Base-by-base conservation (phyloP, 1,140 invertebrate genomes). In the Caenorhabditis inopinata region DNA sequence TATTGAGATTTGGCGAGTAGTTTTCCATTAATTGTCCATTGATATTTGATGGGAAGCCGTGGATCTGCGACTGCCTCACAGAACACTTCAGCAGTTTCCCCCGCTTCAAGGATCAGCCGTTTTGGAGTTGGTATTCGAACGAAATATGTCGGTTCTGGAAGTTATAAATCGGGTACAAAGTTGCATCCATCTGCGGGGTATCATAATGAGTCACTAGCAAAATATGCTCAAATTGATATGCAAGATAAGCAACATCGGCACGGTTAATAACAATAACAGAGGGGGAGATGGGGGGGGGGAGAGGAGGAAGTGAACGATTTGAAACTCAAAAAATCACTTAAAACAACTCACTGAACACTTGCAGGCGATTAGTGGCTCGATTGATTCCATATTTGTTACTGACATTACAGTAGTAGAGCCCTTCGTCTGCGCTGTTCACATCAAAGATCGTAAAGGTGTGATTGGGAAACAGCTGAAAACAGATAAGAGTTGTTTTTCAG, bases 31-130 rank as follows among this genome's bases (percentile, higher is more conserved):
- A 92, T 93, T 51, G 94, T 89, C 96, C 96, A 98, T 32, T 94
- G 91, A 85, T 98, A 96, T 76, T 91, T 91, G 38, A 97, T 88
- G 5, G 92, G 89, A 1, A 97, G 89, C 2, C 92, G 93, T 18
- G 93, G 91, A 89, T 97, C 96, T 0, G 93, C 91, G 48, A 94
- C 92, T 7, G 95, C 95, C 88, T 95, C 95, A 90, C 96, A 98
- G 27, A 94, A 92, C 90, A 97, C 96, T 0, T 95, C 96, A 0
- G 95, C 95, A 16, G 93, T 92, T 27, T 93, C 91, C n/a, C 93
- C 93, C 21, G 94, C 95, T 5, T 93, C 91, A 1, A 97, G 94
- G 90, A 96, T 94, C 89, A 96, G 95, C 89, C 95, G 92, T 85
- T 94, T 93, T 0, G 96, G 96, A 85, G 81, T 53, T 47, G 87